phyloP scores from a whole-genome alignment of 1,140 invertebrate species.

The Drosophila ohnishii region DNA sequence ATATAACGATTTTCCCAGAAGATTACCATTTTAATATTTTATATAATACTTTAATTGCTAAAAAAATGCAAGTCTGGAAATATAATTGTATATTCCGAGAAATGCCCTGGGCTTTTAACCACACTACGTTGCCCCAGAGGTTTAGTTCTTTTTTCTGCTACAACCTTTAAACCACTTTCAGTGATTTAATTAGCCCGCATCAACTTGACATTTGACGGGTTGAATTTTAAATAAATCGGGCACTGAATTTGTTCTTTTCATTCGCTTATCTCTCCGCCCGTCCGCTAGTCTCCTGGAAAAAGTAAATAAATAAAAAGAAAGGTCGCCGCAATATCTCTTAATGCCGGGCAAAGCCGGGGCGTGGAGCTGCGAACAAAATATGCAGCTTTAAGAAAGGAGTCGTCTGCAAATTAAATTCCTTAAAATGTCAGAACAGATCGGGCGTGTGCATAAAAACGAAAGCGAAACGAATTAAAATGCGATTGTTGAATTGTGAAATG shows the following conservation, averaged over 20 bases:
- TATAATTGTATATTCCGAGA: background rate
- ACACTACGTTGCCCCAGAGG: background rate
- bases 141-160: background rate
- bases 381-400: slow-evolving; percentile 36
- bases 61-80: background rate
- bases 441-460: slow-evolving; percentile 14
- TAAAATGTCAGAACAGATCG: slow-evolving; percentile 42
- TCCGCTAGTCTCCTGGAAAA: slow-evolving; percentile 11
- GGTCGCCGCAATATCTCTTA: slow-evolving; percentile 23
- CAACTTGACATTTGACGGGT: slow-evolving; percentile 55
- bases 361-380: slow-evolving; percentile 8
- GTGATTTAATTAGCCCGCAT: slow-evolving; percentile 54
- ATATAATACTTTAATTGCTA: too few species aligned
- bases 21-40: background rate
- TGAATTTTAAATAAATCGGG: slow-evolving; percentile 53
- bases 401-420: slow-evolving; percentile 35
- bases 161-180: slow-evolving; percentile 30
- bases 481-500: slow-evolving; percentile 20
- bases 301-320: slow-evolving; percentile 39
- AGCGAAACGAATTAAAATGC: slow-evolving; percentile 55
- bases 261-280: slow-evolving; percentile 25
- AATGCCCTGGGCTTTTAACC: background rate
- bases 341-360: slow-evolving; percentile 8
- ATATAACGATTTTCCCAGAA: background rate
- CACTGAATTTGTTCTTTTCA: slow-evolving; percentile 15